phyloP scores from a whole-genome alignment of 2,888 invertebrate genomes.

The Brenthis daphne region DNA sequence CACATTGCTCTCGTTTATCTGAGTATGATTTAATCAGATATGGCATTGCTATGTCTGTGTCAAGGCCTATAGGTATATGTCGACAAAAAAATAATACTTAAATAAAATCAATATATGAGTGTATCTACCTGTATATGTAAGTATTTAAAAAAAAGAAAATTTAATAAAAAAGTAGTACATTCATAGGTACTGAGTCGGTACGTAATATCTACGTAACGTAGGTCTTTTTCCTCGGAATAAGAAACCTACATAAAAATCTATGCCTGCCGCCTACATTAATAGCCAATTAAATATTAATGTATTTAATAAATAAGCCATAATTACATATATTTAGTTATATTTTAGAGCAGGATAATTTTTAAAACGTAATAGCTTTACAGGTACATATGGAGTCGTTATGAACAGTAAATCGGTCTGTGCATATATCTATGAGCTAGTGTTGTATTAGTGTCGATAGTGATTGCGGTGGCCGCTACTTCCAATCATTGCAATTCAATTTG shows the following conservation, averaged over 20 bases:
- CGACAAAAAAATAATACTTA: conserved; percentile 21
- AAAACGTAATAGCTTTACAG: background rate
- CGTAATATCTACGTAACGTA: background rate
- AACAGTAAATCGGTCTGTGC: background rate
- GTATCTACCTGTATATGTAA: too few relatives aligned
- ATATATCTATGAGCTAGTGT: conserved; percentile 4
- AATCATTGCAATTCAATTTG: conserved; percentile 76
- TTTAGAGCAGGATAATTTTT: too few relatives aligned
- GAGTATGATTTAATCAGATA: conserved; percentile 21
- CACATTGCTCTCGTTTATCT: conserved; percentile 26
- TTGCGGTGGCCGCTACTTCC: conserved; percentile 47
- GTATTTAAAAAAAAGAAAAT: background rate
- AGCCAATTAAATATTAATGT: too few relatives aligned
- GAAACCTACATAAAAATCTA: background rate
- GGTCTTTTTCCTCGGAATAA: conserved; percentile 8
- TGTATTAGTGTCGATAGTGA: conserved; percentile 24
- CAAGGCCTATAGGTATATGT: conserved; percentile 18
- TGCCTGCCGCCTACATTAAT: too few relatives aligned
- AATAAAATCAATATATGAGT: background rate
- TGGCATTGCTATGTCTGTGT: conserved; percentile 27
- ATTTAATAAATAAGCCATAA: too few relatives aligned
- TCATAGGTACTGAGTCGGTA: too few relatives aligned
- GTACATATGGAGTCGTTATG: background rate
- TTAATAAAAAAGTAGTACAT: background rate
- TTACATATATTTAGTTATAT: too few relatives aligned